Evolutionary conservation across 2,888 invertebrate genomes (phyloP), one percentile per base, ranked within the genome.

Genomic region (Meiosimyza platycephala): DNA sequence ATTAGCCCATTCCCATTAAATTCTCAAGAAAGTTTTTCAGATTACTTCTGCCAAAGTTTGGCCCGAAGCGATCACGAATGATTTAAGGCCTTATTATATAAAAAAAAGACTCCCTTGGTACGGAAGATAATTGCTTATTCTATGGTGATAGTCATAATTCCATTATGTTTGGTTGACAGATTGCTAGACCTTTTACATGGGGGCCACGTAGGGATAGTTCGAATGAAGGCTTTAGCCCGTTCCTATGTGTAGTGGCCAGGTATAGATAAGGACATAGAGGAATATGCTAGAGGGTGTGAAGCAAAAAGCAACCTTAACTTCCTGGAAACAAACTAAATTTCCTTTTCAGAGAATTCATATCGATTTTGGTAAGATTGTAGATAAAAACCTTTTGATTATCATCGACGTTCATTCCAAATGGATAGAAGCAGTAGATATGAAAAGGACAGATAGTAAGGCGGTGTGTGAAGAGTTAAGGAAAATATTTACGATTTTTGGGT

Each of bases 1-100:
- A 15, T 54, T 6, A 48, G 54, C 50, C 33, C 50, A 13, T 69
- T 69, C 28, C 57, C 69, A 4, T 28, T 72, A 9, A 63, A 69
- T 22, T 13, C 59, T 72, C 12, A 54, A 18, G 13, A 59, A 16
- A 28, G 62, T 62, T 13, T 62, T 50, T 67, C 7, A 51, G 13
- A 50, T 22, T 16, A 40, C 60, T 52, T 55, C 5, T 28, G 18
- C 28, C 5, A 66, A 65, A 22, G 66, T 66, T 28, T 73, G 70
- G 70, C 70, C 66, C 54, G 40, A 16, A 15, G 15, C 69, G 22
- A 59, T 18, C 7, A 50, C 40, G 15, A 47, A 2, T 3, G 70
- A 73, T n/a, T 5, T 54, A 18, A 54, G 18, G 15, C n/a, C 54
- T 6, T 54, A 54, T 54, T 54, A 54, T 54, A 54, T 16, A 2